These are phyloP conservation scores for Sinelater perroti DNA, from an alignment of 2,888 invertebrate genomes.

Conservation along the genomic window DNA sequence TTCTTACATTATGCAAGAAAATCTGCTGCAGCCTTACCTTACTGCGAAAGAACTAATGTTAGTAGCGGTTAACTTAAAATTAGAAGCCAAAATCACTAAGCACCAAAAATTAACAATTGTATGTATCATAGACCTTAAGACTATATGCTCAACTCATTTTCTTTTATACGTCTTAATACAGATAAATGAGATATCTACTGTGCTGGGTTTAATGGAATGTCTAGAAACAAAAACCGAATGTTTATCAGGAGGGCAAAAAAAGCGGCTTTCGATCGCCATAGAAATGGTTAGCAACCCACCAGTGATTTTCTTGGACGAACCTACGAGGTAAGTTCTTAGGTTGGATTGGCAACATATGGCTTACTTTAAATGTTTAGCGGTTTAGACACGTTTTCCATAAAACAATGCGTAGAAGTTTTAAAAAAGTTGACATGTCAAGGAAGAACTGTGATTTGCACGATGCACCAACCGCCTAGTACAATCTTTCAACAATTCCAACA, in stretches of 20 bases:
- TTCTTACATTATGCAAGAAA: constrained; percentile 85
- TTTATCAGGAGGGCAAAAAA: constrained; percentile 81
- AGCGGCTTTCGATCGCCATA: constrained; percentile 77
- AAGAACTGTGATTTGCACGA: constrained; percentile 79
- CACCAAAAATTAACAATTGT: constrained; percentile 72
- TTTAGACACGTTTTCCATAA: constrained; percentile 77
- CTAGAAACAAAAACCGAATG: constrained; percentile 70
- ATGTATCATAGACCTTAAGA: too few species aligned
- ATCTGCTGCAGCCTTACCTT: constrained; percentile 74
- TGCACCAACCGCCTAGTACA: constrained; percentile 83
- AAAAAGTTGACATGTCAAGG: constrained; percentile 75
- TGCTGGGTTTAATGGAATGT: constrained; percentile 72
- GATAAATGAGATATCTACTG: neutral
- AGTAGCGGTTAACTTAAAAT: constrained; percentile 77
- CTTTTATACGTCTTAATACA: neutral
- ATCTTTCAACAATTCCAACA: constrained; percentile 79
- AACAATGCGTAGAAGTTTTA: constrained; percentile 74
- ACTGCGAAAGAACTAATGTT: constrained; percentile 79
- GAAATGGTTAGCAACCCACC: constrained; percentile 86
- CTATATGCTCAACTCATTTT: too few species aligned
- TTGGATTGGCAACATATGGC: too few species aligned
- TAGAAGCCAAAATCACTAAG: constrained; percentile 67
- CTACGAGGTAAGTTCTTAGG: constrained; percentile 74
- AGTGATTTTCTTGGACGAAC: constrained; percentile 82
- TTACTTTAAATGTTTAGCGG: too few species aligned